phyloP scores from a whole-genome alignment of 2,888 invertebrate genomes.

The Ochropleura leucogaster region DNA sequence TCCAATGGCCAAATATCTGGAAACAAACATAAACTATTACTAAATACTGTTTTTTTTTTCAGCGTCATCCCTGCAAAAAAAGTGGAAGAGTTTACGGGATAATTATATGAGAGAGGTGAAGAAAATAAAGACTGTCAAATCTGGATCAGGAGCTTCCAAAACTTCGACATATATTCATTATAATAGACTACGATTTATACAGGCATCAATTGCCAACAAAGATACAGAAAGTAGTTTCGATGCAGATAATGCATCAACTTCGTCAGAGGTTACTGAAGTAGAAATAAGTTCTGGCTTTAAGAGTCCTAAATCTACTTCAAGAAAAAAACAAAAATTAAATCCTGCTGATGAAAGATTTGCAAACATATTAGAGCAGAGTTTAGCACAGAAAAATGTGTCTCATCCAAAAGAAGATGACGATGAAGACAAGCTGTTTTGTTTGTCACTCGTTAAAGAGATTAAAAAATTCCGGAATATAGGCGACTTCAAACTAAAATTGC shows the following conservation, averaged over 20 bases:
- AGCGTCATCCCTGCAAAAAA: slow-evolving; percentile 56
- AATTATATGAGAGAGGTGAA: slow-evolving; percentile 59
- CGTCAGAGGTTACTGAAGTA: slow-evolving; percentile 47
- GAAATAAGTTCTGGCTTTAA: slow-evolving; percentile 38
- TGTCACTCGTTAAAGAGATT: slow-evolving; percentile 56
- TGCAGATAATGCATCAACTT: slow-evolving; percentile 52
- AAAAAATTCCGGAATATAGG: slow-evolving; percentile 57
- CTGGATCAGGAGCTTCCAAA: slow-evolving; percentile 57
- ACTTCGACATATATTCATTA: slow-evolving; percentile 54
- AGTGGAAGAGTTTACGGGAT: slow-evolving; percentile 59
- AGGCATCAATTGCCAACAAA: slow-evolving; percentile 32
- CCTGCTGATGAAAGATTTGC: slow-evolving; percentile 62
- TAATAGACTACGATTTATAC: slow-evolving; percentile 52
- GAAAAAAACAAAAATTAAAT: slow-evolving; percentile 58
- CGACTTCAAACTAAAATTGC: slow-evolving; percentile 56
- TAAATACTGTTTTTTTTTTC: slow-evolving; percentile 43
- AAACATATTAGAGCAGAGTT: slow-evolving; percentile 57
- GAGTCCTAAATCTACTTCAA: slow-evolving; percentile 48
- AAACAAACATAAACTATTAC: too few species aligned
- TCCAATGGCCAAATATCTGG: too few species aligned
- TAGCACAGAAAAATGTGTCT: slow-evolving; percentile 58
- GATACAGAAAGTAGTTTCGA: slow-evolving; percentile 54
- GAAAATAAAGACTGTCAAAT: slow-evolving; percentile 54
- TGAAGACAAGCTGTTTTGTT: slow-evolving; percentile 59
- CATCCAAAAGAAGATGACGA: slow-evolving; percentile 58